Base-by-base conservation (phyloP, 1,140 invertebrate genomes). In the Adelges cooleyi region DNA sequence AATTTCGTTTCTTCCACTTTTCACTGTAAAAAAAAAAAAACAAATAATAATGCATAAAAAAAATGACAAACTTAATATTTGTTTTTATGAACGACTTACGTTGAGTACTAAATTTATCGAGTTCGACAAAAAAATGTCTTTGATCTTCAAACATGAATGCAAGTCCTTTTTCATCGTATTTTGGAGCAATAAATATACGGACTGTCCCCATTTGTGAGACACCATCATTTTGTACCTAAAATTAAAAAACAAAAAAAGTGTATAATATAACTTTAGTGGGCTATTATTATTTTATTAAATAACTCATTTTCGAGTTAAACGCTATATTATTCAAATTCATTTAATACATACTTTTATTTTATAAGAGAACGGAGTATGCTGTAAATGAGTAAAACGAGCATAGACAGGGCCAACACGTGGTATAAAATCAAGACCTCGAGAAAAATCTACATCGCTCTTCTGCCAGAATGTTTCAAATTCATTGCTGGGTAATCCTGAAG, bases 151-250 rank as follows among this genome's bases (percentile, higher is more conserved):
- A 74, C 1, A 69, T 67, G 69, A 81, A 69, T 3, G 73, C 70
- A 20, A 74, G 70, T 2, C 80, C 80, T 20, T 78, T 70, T 70
- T 82, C 81, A 68, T 84, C 80, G 33, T 70, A 70, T 66, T 78
- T 79, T 6, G 81, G 82, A 6, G 78, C 80, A 59, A 83, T 68
- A 72, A 82, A 84, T 23, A 83, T 80, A 11, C 82, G 75, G 15
- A 81, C 80, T 10, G 80, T 82, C 6, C 79, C 79, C 72, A 65
- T 77, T 70, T 70, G 71, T 8, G 66, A 27, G n/a, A 65, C 65
- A 23, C 54, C 67, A 2, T 17, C 68, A 65, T 76, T 77, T 10
- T 71, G 69, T 8, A 74, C 71, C 73, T 74, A 65, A 10, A 65
- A n/a, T 56, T 52, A 46, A 27, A 1, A 66, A 50, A 44, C 17